Conservation (phyloP, 2,888 invertebrate species). For the Aricia artaxerxes region DNA sequence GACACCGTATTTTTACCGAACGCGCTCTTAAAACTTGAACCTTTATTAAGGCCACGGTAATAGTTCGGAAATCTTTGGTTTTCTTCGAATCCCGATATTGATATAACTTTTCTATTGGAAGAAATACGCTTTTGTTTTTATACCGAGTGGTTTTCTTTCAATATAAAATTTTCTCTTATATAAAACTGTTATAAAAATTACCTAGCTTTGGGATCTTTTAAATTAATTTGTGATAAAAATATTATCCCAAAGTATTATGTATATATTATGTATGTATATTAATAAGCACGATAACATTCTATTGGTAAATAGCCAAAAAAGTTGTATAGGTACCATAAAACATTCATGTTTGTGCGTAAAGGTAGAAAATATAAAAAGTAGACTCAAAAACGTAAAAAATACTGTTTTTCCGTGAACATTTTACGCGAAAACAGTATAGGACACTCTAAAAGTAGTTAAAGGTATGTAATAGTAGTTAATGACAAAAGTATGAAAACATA, state of each 20-base stretch:
- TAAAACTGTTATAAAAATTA: neutral
- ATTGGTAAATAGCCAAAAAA: too few relatives aligned
- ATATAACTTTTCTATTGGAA: constrained; percentile 20
- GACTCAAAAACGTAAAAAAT: too few relatives aligned
- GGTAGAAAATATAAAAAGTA: too few relatives aligned
- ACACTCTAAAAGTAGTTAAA: constrained; percentile 56
- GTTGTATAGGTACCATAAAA: too few relatives aligned
- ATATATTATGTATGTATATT: too few relatives aligned
- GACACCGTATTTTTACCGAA: constrained; percentile 79
- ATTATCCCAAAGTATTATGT: too few relatives aligned
- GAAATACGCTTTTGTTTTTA: constrained; percentile 38
- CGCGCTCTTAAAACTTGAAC: constrained; percentile 71
- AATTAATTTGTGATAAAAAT: neutral
- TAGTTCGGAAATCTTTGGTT: constrained; percentile 62
- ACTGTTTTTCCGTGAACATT: neutral
- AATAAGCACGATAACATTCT: too few relatives aligned
- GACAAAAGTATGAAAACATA: constrained; percentile 69
- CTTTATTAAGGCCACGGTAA: constrained; percentile 72
- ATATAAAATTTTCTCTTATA: constrained; percentile 8
- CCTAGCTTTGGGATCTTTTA: neutral
- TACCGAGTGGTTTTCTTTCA: neutral
- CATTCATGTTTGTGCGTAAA: too few relatives aligned
- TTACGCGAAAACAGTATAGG: constrained; percentile 50
- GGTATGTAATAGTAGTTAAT: constrained; percentile 58
- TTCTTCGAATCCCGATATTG: constrained; percentile 30